A percentile compares a stretch with the other conserved stretches of the same genome.
Conservation (phyloP, 2,797 vertebrate genomes). For the Sebastes diaconus region DNA sequence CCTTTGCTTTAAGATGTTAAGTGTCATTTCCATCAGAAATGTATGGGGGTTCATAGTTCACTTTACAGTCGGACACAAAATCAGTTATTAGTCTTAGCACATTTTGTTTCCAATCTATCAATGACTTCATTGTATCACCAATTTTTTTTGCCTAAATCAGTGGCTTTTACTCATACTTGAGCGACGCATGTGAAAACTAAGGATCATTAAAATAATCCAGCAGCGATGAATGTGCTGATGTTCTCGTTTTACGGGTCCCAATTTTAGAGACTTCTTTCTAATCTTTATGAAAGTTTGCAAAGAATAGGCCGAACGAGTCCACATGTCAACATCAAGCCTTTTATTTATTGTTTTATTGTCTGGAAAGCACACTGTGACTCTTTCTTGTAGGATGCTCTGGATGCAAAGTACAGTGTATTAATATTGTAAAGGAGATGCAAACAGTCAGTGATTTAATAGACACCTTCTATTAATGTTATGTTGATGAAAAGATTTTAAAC, state of each 20-base stretch:
- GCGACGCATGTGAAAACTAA: not conserved
- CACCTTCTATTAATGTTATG: too few relatives aligned
- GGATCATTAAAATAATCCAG: not conserved
- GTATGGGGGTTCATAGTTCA: not conserved
- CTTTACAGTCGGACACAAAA: not conserved
- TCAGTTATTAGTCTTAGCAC: not conserved
- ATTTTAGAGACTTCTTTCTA: not conserved
- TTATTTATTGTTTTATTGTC: constrained; percentile 32
- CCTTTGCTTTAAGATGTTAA: not conserved
- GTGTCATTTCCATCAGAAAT: not conserved
- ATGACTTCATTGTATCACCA: not conserved
- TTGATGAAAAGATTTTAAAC: not conserved
- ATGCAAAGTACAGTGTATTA: not conserved
- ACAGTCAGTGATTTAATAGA: not conserved
- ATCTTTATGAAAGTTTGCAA: not conserved
- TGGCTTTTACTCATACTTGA: not conserved
- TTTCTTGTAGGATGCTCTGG: not conserved
- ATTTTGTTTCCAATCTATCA: not conserved
- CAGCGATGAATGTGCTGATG: not conserved
- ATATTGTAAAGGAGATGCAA: not conserved
- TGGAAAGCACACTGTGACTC: not conserved
- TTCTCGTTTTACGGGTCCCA: not conserved
- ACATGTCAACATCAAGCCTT: not conserved
- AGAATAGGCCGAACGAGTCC: not conserved
- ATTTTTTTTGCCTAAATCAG: not conserved